Base-by-base conservation (phyloP, 2,113 vertebrate genomes). In the Thalassoma bifasciatum region DNA sequence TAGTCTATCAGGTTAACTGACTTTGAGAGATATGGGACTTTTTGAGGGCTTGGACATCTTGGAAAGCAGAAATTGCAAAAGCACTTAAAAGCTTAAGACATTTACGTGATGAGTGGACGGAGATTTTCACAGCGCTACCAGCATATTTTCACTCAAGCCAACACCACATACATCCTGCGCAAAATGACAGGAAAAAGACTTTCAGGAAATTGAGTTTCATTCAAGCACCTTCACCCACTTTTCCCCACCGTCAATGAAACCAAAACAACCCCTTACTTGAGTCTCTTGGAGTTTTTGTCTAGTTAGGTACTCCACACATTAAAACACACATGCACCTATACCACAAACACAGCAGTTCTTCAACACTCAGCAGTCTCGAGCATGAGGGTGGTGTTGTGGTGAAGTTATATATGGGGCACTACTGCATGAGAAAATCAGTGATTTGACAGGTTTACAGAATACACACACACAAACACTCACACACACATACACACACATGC, bases 351-450 rank as follows among this genome's bases (percentile, higher is more conserved):
- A 72, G 52, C 66, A 77, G 42, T 85, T 88, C 79, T 58, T 79
- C 60, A 71, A n/a, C 65, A 84, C 85, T 90, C 84, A 87, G 87
- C 88, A 87, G 68, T 84, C 81, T 86, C 42, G 13, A 62, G 69
- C 77, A 40, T 86, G 64, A 75, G 87, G 84, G 82, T 85, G 90
- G 86, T 88, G 87, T 90, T 91, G 88, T 92, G 92, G 91, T 88
- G 57, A 71, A 86, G 69, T 85, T 89, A 90, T 91, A 90, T 91
- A 91, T 91, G 93, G 89, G 84, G 76, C 63, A 66, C 84, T 79
- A 77, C 79, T 75, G 77, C 72, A 54, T 79, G 75, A 87, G 75
- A 85, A 73, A 66, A 79, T 86, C 79, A 61, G 77, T 82, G 83
- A 92, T 89, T 88, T 91, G 91, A 92, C 88, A 88, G 79, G 63